phyloP scores from a whole-genome alignment of 1,140 invertebrate genomes.

The Brevipalpus yothersi region DNA sequence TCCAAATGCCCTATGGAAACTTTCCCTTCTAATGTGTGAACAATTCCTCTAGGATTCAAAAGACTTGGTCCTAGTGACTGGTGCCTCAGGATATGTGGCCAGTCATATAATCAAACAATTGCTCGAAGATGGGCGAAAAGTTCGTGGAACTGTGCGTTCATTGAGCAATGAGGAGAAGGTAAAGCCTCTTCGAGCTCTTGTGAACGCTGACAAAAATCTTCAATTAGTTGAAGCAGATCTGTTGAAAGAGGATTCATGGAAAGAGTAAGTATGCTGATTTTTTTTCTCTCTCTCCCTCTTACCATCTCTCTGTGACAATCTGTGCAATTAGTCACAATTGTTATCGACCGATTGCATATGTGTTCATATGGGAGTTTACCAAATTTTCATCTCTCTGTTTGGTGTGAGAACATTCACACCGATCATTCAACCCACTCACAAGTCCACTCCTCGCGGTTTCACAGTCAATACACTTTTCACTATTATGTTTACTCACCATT shows the following conservation, averaged over 20 bases:
- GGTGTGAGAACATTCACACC: too few relatives aligned
- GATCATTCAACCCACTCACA: too few relatives aligned
- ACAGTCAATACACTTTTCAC: too few relatives aligned
- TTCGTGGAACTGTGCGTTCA: slow-evolving; percentile 27
- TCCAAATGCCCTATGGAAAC: too few relatives aligned
- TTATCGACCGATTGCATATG: too few relatives aligned
- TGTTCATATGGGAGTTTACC: too few relatives aligned
- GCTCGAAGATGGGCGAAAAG: slow-evolving; percentile 24
- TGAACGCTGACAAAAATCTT: slow-evolving; percentile 21
- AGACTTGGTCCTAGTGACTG: slow-evolving; percentile 27
- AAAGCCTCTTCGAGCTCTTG: slow-evolving; percentile 17
- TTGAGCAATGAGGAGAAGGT: slow-evolving; percentile 20
- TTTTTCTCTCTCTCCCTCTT: background rate
- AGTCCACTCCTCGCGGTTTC: too few relatives aligned
- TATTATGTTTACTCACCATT: too few relatives aligned
- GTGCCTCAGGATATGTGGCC: slow-evolving; percentile 29
- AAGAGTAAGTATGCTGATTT: slow-evolving; percentile 13
- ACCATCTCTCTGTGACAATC: too few relatives aligned
- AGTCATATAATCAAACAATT: slow-evolving; percentile 28
- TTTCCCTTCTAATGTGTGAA: too few relatives aligned
- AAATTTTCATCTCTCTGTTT: too few relatives aligned
- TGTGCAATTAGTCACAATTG: too few relatives aligned
- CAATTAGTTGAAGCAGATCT: slow-evolving; percentile 26
- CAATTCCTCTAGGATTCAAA: background rate
- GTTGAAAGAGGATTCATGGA: slow-evolving; percentile 19